Evolutionary conservation across 2,113 vertebrate genomes (phyloP).

Genomic region (Syngnathus scovelli): DNA sequence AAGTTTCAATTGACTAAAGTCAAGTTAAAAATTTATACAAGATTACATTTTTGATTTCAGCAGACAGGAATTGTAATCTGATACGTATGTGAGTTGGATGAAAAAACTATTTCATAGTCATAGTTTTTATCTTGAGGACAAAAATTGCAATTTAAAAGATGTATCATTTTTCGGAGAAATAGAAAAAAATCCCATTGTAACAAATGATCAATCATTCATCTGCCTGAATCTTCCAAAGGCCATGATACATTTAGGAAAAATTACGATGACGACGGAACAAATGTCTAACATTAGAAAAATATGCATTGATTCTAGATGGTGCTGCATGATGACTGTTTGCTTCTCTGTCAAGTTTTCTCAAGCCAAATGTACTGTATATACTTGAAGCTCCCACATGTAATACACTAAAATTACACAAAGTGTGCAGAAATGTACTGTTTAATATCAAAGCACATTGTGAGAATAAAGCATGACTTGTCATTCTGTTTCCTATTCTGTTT

Average conservation of each 20-base stretch:
- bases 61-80: no score
- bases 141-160: no score
- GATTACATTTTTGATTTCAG: no score
- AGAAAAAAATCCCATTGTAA: neutral
- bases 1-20: no score
- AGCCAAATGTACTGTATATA: neutral
- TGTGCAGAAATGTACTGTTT: neutral
- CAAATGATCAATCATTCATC: no score
- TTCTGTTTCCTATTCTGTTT: conserved; percentile 9
- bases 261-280: neutral
- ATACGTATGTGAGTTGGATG: no score
- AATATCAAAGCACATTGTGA: neutral
- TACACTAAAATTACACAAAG: neutral
- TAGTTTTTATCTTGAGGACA: no score
- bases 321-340: neutral
- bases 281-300: neutral
- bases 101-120: no score
- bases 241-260: neutral
- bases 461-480: neutral
- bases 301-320: neutral
- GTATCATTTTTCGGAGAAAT: no score
- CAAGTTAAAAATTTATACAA: no score
- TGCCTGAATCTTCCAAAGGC: neutral
- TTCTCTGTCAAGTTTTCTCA: neutral
- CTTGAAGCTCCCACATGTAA: neutral